Base-by-base conservation (phyloP, 2,888 invertebrate species). In the Leucoma salicis region DNA sequence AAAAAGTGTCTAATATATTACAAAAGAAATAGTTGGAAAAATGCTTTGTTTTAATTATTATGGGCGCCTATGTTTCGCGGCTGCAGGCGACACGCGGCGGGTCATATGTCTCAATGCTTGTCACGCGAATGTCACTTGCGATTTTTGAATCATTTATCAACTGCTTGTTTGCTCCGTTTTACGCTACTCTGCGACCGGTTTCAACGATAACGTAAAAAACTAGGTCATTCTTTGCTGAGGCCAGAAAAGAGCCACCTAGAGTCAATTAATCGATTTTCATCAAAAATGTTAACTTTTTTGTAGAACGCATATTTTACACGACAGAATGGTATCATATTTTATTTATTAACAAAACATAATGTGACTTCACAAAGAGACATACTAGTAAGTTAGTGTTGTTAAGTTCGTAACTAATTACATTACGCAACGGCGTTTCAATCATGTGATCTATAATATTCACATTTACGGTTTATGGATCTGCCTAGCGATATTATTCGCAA, bases 101-200 rank as follows among this genome's bases (percentile, higher is more conserved):
- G 45, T 39, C 57, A 56, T 55, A 47, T 53, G 48, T 8, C 4
- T 29, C 7, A 29, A 29, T 5, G 29, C 14, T 14, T 14, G 49
- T 47, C 46, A 51, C 49, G 53, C 47, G n/a, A 35, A 34, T 14
- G 65, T 63, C 69, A 57, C 59, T 63, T 37, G 64, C 63, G 63
- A 70, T 73, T 69, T 68, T 65, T 64, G 62, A 66, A 72, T 72
- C 66, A 77, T 78, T 74, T 70, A 75, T 75, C 74, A 74, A 63
- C 53, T 45, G 56, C 57, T 54, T 72, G 70, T 72, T 70, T 70
- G 69, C 68, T 63, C 55, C 41, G 63, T 49, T 64, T 63, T 63
- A 65, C 69, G 67, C 61, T 52, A 63, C 58, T 50, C 50, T 36
- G 51, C 48, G 62, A 67, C 70, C 68, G 63, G 68, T 62, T 59